Evolutionary conservation across 2,113 vertebrate species (phyloP).

Genomic region (Mellivora capensis): DNA sequence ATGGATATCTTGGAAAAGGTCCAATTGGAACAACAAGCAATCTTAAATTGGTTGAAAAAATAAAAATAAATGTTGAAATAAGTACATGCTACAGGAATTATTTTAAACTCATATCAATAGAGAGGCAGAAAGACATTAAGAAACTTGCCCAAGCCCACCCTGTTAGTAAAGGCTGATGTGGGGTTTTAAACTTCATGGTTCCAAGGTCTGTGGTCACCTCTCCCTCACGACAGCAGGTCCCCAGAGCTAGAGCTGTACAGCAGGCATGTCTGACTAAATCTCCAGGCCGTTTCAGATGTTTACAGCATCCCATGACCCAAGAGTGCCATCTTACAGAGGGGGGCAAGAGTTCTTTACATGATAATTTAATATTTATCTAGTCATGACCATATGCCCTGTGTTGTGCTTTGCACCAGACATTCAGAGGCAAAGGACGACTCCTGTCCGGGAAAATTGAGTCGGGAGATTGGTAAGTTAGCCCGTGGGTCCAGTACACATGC

Average conservation of each 20-base stretch:
- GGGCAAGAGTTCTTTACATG: neutral
- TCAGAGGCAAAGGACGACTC: neutral
- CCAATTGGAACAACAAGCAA: neutral
- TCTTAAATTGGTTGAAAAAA: neutral
- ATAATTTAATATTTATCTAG: neutral
- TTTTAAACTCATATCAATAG: neutral
- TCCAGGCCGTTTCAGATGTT: neutral
- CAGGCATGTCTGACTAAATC: neutral
- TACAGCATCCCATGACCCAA: neutral
- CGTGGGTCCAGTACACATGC: neutral
- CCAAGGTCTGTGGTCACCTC: neutral
- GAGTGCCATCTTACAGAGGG: neutral
- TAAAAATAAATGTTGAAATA: conserved; percentile 34
- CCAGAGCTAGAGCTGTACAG: neutral
- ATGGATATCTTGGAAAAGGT: neutral
- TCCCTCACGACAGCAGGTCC: neutral
- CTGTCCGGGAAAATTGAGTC: neutral
- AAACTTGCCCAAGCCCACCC: neutral
- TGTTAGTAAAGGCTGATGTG: neutral
- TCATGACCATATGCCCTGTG: neutral
- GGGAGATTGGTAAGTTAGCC: neutral
- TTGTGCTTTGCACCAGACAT: too few relatives aligned
- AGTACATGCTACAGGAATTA: neutral
- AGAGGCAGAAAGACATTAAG: neutral
- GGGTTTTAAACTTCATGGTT: neutral